phyloP scores from a whole-genome alignment of 1,140 invertebrate species.

The Acyrthosiphon pisum region DNA sequence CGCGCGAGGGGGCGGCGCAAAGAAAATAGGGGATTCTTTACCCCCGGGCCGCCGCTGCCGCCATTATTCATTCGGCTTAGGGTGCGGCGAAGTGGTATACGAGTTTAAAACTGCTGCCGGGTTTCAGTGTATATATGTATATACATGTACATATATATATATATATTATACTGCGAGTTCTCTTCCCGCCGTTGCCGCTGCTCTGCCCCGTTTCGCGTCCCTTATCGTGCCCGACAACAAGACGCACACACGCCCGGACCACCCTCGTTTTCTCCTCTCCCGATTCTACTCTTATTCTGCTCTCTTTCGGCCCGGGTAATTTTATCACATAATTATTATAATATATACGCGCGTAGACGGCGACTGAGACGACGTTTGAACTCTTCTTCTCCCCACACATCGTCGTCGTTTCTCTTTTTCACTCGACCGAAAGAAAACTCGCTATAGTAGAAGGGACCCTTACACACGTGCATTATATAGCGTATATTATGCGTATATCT shows the following conservation, averaged over 20 bases:
- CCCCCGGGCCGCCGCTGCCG: conserved; percentile 35
- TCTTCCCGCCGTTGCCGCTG: neutral
- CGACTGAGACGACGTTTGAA: conserved; percentile 47
- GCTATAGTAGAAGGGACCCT: neutral
- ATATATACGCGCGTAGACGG: neutral
- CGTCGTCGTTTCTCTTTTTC: neutral
- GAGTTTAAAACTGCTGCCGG: conserved; percentile 52
- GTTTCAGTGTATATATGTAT: neutral
- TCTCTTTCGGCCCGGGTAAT: conserved; percentile 29
- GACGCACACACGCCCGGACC: neutral
- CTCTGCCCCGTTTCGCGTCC: neutral
- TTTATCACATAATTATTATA: conserved; percentile 29
- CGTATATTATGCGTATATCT: neutral
- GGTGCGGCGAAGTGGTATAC: conserved; percentile 25
- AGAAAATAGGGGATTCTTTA: conserved; percentile 56
- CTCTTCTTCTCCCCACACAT: conserved; percentile 6
- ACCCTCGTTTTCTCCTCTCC: neutral
- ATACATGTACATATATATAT: neutral
- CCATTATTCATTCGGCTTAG: conserved; percentile 43
- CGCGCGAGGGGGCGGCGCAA: conserved; percentile 39
- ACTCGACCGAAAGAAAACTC: neutral
- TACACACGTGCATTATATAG: neutral
- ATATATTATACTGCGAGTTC: neutral
- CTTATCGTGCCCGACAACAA: conserved; percentile 11
- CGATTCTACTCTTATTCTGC: neutral